A percentile compares a stretch with the other conserved stretches of the same genome.
These are phyloP conservation scores for Corythornis madagascariensis DNA, from an alignment of 2,113 vertebrate species.

Conservation along the genomic window DNA sequence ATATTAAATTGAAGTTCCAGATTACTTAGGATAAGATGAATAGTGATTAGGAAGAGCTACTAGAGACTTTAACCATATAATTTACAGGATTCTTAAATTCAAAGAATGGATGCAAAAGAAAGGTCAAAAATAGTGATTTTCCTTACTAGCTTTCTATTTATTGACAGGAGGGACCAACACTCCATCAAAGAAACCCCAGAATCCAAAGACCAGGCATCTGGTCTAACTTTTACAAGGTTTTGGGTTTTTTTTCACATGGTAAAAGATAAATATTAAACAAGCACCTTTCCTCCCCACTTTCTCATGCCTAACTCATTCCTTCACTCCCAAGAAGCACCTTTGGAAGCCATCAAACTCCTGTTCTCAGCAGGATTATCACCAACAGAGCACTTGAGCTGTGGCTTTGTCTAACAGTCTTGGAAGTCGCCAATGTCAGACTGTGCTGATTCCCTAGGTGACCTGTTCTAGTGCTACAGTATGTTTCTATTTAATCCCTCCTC, in stretches of 20 bases:
- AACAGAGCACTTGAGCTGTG: background rate
- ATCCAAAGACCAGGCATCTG: background rate
- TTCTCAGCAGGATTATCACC: background rate
- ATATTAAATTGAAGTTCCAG: background rate
- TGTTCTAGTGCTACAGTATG: background rate
- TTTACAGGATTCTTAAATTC: background rate
- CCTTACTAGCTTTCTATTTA: background rate
- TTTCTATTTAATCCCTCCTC: background rate
- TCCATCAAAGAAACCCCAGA: background rate
- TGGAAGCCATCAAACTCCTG: background rate
- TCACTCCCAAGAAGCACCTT: background rate
- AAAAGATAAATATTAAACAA: too few species aligned
- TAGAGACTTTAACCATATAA: background rate
- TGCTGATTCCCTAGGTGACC: background rate
- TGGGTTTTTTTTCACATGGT: too few species aligned
- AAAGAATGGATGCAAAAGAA: background rate
- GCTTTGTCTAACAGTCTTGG: background rate
- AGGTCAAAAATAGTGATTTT: background rate
- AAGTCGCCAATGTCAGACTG: background rate
- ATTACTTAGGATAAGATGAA: background rate
- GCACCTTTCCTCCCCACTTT: too few species aligned
- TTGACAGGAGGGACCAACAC: background rate
- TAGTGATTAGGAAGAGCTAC: background rate
- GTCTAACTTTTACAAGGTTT: background rate
- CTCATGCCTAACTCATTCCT: too few species aligned